Evolutionary conservation across 2,113 vertebrate genomes (phyloP), one percentile per base, ranked within the genome.

Genomic region (Cyanoramphus novaezelandiae): DNA sequence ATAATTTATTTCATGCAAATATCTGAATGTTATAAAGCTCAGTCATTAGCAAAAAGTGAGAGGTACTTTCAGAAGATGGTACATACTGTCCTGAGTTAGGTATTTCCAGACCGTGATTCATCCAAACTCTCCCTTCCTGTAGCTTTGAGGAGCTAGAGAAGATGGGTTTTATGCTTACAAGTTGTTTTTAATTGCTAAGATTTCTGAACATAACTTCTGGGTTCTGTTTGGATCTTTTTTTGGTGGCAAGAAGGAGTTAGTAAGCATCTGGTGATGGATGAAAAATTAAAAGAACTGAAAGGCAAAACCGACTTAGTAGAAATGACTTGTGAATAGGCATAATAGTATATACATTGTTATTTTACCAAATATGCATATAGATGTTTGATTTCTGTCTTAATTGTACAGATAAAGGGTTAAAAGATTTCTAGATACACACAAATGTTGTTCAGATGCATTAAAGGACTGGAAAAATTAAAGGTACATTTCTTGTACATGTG

Each of bases 401-500:
- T 43, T 46, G 5, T 57, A 19, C 19, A 41, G 49, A 46, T 33
- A 35, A 9, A 80, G 25, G 6, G 7, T 43, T 72, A 49, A 37
- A 60, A 71, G 46, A 6, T 82, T 43, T 67, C 44, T 67, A 55
- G 52, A 44, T 44, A 37, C 8, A 8, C 17, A 55, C n/a, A 35
- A 11, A 6, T 17, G 19, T 37, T 41, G 8, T 59, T 52, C n/a
- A 60, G 25, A 31, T 39, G 28, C 21, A 25, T n/a, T 68, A 44
- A 60, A 77, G 13, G 47, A 44, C 35, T 50, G 31, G 13, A 55
- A 55, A 35, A 78, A n/a, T n/a, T 47, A 55, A 55, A 72, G 7
- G 3, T n/a, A 37, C 3, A 4, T 27, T 72, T 86, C 44, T 60
- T 0, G 0, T 17, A 59, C 4, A 19, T 11, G 2, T 41, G 10